Conservation (phyloP, 2,797 vertebrate genomes). For the Otolemur crassicaudatus region DNA sequence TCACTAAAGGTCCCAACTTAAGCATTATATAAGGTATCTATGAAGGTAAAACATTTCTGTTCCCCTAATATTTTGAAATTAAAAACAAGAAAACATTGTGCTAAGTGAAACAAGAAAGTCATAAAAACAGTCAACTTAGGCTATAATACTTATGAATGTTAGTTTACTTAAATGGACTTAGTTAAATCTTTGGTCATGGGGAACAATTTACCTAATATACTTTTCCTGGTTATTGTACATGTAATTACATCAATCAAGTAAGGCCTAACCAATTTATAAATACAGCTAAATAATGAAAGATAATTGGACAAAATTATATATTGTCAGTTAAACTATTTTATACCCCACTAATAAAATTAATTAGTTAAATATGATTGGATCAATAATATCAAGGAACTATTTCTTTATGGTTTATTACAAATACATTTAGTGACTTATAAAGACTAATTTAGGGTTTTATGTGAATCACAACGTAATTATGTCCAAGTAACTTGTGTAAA, state of each 20-base stretch:
- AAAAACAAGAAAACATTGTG: too few relatives aligned
- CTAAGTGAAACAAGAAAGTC: too few relatives aligned
- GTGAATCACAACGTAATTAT: not conserved
- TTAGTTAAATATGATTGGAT: not conserved
- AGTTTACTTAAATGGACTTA: not conserved
- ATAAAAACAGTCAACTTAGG: too few relatives aligned
- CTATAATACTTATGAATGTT: not conserved
- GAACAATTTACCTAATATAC: not conserved
- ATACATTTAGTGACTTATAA: not conserved
- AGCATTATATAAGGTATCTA: too few relatives aligned
- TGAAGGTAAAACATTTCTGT: too few relatives aligned
- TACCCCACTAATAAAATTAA: not conserved
- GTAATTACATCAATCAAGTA: not conserved
- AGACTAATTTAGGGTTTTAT: not conserved
- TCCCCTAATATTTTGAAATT: too few relatives aligned
- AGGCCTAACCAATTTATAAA: not conserved
- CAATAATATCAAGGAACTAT: not conserved
- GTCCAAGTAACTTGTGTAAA: not conserved
- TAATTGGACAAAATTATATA: not conserved
- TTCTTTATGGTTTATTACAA: not conserved
- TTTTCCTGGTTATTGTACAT: not conserved
- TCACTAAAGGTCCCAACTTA: too few relatives aligned
- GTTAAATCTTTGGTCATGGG: not conserved
- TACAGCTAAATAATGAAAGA: not conserved
- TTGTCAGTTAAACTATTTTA: not conserved